Evolutionary conservation across 1,140 invertebrate species (phyloP), one percentile per base, ranked within the genome.

Genomic region (Drosophila teissieri): DNA sequence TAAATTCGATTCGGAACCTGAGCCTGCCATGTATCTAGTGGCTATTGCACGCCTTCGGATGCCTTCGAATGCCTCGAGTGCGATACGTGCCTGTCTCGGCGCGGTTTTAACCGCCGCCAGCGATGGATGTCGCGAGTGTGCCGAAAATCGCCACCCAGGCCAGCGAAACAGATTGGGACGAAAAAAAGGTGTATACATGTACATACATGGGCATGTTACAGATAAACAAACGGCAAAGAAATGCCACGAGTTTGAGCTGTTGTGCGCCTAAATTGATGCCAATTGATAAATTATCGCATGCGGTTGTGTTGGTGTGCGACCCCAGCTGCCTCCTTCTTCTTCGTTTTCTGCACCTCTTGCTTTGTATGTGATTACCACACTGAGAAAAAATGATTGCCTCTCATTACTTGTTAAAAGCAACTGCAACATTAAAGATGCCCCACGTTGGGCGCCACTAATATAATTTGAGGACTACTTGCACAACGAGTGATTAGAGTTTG

Each of bases 231-330:
- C 46, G 42, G 64, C 70, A 73, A 82, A 78, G 67, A 88, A 78
- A 82, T 64, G 70, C 62, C 55, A 78, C 69, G 78, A 78, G 79
- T 61, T 73, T 52, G 62, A 44, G 58, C 74, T 36, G 62, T 22
- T 49, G 68, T 58, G 57, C 48, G 44, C 56, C 80, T 89, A 89
- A 89, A 89, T 89, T 89, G 85, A 89, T 80, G 85, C 82, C 84
- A 89, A 89, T 89, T 89, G 84, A 89, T 89, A 89, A 89, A 89
- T 89, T 89, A 89, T 89, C 73, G 75, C 80, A 70, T 69, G 60
- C 48, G 42, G 27, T n/a, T 64, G 64, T 70, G 42, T 62, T 52
- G 34, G 39, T 78, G 22, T 8, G 44, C 46, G 17, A 27, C 58
- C 60, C 45, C 69, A 22, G 19, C 22, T 24, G 10, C 67, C 36